Evolutionary conservation across 2,113 vertebrate genomes (phyloP), one percentile per base, ranked within the genome.

Genomic region (Pongo abelii): DNA sequence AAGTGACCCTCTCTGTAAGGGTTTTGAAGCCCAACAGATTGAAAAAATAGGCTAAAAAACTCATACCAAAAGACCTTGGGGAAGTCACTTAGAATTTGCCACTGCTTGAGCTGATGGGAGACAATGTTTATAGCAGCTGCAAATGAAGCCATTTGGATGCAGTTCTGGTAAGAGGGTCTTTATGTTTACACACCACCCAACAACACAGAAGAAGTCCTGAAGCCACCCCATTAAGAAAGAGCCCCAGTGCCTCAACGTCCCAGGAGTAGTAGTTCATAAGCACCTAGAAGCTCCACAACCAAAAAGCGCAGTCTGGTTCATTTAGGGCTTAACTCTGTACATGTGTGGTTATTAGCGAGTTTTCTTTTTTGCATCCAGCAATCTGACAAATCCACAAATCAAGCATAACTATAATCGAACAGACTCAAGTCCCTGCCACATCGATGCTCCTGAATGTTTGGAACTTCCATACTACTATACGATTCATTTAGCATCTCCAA

Each of bases 311-410:
- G 4, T 89, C 78, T 97, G 89, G 95, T 77, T 98, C 96, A 85
- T 84, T 89, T 96, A 96, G 77, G 93, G 90, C 89, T 98, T 74
- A 97, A 96, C 43, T 95, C 92, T 1, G 52, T 96, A 97, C 38
- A 94, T 12, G 96, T 46, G 96, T 61, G 93, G 95, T 97, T 96
- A 97, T 93, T 96, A 97, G 96, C 23, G 9, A 96, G 96, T 96
- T 97, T 98, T 95, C 97, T 98, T 98, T 98, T 98, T 99, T 99
- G 99, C 98, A 99, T 99, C 98, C 98, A 99, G 99, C 99, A 99
- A 99, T 98, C 98, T 98, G 69, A 98, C 86, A 98, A 32, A 46
- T 98, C 74, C 81, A 78, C 97, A 87, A 98, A 94, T 96, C 59
- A 97, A 98, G 84, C 43, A 43, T 97, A 96, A 85, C 80, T 59